These are phyloP conservation scores for Rhyacophila evoluta DNA, from an alignment of 2,888 invertebrate genomes.

Conservation along the genomic window DNA sequence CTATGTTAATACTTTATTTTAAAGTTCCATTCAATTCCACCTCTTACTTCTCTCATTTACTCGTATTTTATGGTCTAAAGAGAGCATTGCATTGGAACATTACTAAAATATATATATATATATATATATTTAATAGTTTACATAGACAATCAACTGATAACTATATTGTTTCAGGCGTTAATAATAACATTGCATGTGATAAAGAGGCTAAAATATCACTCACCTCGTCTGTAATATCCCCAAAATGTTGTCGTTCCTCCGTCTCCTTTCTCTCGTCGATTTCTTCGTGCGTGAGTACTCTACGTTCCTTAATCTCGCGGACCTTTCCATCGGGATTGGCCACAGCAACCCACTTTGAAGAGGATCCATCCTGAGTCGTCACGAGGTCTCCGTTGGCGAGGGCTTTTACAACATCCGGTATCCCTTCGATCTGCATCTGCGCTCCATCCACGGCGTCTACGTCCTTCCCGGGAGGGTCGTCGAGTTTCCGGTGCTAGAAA, in stretches of 20 bases:
- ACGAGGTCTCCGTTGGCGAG: slow-evolving; percentile 58
- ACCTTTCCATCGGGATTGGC: slow-evolving; percentile 82
- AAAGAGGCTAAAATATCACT: slow-evolving; percentile 61
- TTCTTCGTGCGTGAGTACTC: slow-evolving; percentile 84
- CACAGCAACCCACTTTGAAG: slow-evolving; percentile 68
- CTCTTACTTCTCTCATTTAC: no score
- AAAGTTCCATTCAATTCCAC: no score
- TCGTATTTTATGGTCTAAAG: no score
- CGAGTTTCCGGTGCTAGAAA: slow-evolving; percentile 66
- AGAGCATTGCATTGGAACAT: no score
- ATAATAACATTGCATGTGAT: no score
- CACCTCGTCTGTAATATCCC: slow-evolving; percentile 90
- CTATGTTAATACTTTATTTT: no score
- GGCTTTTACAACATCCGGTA: slow-evolving; percentile 59
- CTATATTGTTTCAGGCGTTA: no score
- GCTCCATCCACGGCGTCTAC: slow-evolving; percentile 57
- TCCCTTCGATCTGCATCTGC: slow-evolving; percentile 44
- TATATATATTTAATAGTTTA: no score
- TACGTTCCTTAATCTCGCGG: slow-evolving; percentile 83
- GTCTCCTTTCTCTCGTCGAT: slow-evolving; percentile 85
- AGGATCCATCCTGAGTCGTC: slow-evolving; percentile 60
- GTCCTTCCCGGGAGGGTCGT: slow-evolving; percentile 61
- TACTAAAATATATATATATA: no score
- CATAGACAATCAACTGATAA: no score
- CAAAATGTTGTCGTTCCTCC: slow-evolving; percentile 85